Conservation (phyloP, 1,140 invertebrate genomes). For the Hetaerina americana region DNA sequence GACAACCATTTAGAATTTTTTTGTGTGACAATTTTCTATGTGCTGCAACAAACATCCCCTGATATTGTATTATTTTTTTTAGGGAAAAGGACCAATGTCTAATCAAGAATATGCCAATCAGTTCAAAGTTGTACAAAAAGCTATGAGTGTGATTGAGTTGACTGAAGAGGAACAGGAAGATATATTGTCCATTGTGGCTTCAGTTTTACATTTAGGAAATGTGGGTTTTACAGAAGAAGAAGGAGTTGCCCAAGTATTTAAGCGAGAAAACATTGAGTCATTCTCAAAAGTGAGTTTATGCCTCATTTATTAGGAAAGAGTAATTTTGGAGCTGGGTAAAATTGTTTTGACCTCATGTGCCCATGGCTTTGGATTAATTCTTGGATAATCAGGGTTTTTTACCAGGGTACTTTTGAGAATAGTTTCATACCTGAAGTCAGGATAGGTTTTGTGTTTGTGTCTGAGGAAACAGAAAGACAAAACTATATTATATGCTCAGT, state of each 20-base stretch:
- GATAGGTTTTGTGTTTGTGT: no score
- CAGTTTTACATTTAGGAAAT: slow-evolving; percentile 68
- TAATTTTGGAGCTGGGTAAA: no score
- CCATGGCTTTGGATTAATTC: no score
- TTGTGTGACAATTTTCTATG: no score
- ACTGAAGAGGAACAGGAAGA: slow-evolving; percentile 49
- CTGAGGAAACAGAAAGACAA: no score
- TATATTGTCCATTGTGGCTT: slow-evolving; percentile 62
- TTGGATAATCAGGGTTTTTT: no score
- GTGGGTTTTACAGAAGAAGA: slow-evolving; percentile 54
- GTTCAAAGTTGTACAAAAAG: slow-evolving; percentile 48
- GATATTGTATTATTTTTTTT: neutral
- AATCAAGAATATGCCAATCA: slow-evolving; percentile 33
- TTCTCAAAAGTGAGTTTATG: slow-evolving; percentile 41
- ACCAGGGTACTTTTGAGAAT: no score
- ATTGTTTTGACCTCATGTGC: no score
- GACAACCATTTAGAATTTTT: neutral
- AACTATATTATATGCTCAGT: no score
- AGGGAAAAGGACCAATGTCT: neutral
- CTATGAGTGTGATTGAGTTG: slow-evolving; percentile 57
- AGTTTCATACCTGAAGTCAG: no score
- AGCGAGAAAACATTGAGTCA: slow-evolving; percentile 38
- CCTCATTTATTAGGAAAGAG: no score
- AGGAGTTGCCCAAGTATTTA: slow-evolving; percentile 46
- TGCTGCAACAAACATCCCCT: no score